Conservation (phyloP, 2,888 invertebrate genomes). For the Phalera bucephala region DNA sequence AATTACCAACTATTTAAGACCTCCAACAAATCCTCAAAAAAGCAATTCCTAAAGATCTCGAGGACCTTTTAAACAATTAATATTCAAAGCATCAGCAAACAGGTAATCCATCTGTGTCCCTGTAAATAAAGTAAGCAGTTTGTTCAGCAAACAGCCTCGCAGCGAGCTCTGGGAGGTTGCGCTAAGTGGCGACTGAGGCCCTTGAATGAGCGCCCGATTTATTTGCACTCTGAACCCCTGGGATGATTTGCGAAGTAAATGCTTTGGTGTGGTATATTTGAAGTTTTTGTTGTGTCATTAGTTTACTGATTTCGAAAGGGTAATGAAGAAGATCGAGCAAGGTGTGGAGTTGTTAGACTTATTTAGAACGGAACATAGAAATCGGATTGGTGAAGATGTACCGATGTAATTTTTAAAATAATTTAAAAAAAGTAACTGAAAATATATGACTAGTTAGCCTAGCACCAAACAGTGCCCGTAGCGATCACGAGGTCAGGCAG, state of each 20-base stretch:
- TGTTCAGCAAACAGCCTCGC: slow-evolving; percentile 22
- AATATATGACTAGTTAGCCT: too few relatives aligned
- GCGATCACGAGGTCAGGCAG: too few relatives aligned
- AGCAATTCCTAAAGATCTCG: background rate
- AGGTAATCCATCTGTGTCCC: slow-evolving; percentile 17
- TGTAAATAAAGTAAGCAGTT: slow-evolving; percentile 10
- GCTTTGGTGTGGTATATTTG: background rate
- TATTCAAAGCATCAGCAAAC: slow-evolving; percentile 12
- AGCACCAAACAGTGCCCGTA: too few relatives aligned
- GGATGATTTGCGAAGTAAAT: slow-evolving; percentile 1
- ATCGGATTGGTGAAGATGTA: too few relatives aligned
- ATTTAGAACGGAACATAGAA: too few relatives aligned
- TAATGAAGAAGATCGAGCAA: background rate
- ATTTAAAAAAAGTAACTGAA: too few relatives aligned
- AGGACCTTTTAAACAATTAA: slow-evolving; percentile 3
- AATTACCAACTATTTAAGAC: too few relatives aligned
- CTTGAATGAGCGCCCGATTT: slow-evolving; percentile 12
- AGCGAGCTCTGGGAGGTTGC: slow-evolving; percentile 12
- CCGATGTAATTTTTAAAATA: too few relatives aligned
- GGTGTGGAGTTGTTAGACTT: too few relatives aligned
- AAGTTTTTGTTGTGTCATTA: background rate
- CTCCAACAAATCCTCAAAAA: too few relatives aligned
- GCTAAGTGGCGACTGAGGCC: slow-evolving; percentile 4
- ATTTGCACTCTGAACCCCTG: slow-evolving; percentile 17
- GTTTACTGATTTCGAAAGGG: too few relatives aligned